Evolutionary conservation across 2,888 invertebrate genomes (phyloP).

Genomic region (Lithophane ornitopus): DNA sequence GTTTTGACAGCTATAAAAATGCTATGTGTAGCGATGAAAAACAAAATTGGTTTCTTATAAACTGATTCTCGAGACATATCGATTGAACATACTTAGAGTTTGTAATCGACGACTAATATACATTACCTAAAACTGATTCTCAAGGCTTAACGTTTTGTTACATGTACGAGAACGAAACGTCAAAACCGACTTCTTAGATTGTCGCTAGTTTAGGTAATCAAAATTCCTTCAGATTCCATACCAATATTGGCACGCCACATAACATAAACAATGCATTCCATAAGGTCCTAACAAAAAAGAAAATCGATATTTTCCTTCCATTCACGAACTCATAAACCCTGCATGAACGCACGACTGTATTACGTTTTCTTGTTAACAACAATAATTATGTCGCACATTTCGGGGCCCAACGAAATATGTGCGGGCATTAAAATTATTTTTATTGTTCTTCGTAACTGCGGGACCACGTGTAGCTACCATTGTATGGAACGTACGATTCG

Average conservation of each 20-base stretch:
- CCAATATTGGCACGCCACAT: slow-evolving; percentile 15
- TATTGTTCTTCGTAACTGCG: slow-evolving; percentile 74
- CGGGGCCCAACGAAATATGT: slow-evolving; percentile 71
- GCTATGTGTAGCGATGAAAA: too few species aligned
- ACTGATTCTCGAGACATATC: too few species aligned
- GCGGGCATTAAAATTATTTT: slow-evolving; percentile 75
- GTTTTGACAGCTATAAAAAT: too few species aligned
- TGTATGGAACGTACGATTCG: slow-evolving; percentile 29
- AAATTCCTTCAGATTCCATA: slow-evolving; percentile 8
- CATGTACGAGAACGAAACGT: too few species aligned
- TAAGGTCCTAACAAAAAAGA: slow-evolving; percentile 17
- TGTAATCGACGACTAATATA: too few species aligned
- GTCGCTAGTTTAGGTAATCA: too few species aligned
- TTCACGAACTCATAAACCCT: slow-evolving; percentile 57
- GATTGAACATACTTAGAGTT: too few species aligned
- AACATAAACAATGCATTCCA: slow-evolving; percentile 22
- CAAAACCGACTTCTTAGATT: too few species aligned
- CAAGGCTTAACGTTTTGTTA: too few species aligned
- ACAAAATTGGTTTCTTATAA: too few species aligned
- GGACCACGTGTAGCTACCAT: slow-evolving; percentile 67
- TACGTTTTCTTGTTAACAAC: slow-evolving; percentile 70
- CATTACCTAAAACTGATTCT: too few species aligned
- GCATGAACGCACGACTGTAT: slow-evolving; percentile 67
- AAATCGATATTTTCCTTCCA: slow-evolving; percentile 40
- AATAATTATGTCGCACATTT: slow-evolving; percentile 73